Evolutionary conservation across 2,888 invertebrate genomes (phyloP), one percentile per base, ranked within the genome.

Genomic region (Mesorhabditis belari): DNA sequence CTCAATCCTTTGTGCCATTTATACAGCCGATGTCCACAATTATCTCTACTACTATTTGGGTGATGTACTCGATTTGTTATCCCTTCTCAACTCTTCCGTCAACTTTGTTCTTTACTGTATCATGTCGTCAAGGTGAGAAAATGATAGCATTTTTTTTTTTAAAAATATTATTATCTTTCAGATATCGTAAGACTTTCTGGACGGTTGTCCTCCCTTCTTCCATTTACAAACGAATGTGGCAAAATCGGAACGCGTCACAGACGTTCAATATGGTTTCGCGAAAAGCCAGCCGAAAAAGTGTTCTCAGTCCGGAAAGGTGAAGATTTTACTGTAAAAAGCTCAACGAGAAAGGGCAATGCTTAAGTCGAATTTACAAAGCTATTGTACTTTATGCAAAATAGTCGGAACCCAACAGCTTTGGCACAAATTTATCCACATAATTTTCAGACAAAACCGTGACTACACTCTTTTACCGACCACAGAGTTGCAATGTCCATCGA

Each of bases 101-200:
- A 90, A 90, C 83, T 90, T 90, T 82, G 84, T 90, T 70, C 84
- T 90, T 65, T 90, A 90, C 81, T 89, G 89, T 75, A 87, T 87
- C 52, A 86, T 90, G 79, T 88, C 88, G 67, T 73, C 73, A 6
- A 49, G 73, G 29, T 35, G n/a, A 53, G 23, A 19, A 19, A 19
- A 21, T 19, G 51, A 1, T n/a, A n/a, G 9, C 44, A 44, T 44
- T n/a, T n/a, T n/a, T 2, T 23, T 19, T 51, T n/a, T n/a, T n/a
- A n/a, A n/a, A n/a, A 19, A 23, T 51, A 51, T 23, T 12, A 19
- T 51, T 9, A n/a, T 21, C n/a, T 19, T 51, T 2, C n/a, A 35
- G 44, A n/a, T 69, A 71, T 56, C 50, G 69, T 35, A 61, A 75
- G 61, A 77, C 76, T 2, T 77, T 77, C 59, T 77, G 77, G 70